A percentile compares a stretch with the other conserved stretches of the same genome.
phyloP scores from a whole-genome alignment of 2,797 vertebrate species.

The Cuniculus paca region DNA sequence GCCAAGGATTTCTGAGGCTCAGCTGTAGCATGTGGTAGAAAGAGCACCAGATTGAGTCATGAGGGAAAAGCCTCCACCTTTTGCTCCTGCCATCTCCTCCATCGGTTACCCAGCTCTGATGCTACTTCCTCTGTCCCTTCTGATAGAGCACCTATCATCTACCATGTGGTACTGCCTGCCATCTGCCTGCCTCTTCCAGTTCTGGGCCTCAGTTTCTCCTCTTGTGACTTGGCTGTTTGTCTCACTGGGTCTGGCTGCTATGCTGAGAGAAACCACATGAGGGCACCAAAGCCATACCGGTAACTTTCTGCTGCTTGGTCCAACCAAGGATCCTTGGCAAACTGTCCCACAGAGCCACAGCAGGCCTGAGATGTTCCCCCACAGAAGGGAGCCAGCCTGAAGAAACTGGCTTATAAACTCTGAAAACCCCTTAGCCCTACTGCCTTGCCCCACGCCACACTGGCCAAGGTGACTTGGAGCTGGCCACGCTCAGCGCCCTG shows the following conservation, averaged over 20 bases:
- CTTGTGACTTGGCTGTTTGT: rapidly evolving
- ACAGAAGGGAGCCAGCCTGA: neutral
- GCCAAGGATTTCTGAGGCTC: neutral
- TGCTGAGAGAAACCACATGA: neutral
- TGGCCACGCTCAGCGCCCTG: neutral
- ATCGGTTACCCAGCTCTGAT: neutral
- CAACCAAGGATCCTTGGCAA: neutral
- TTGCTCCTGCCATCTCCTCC: neutral
- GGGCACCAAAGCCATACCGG: constrained; percentile 64
- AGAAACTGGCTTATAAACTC: neutral
- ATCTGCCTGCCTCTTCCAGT: neutral
- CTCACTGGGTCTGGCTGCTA: neutral
- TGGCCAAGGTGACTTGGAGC: neutral
- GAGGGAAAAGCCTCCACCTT: neutral
- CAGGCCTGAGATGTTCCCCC: neutral
- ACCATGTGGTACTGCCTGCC: neutral
- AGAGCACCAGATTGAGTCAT: neutral
- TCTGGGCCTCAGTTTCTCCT: neutral
- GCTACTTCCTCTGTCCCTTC: neutral
- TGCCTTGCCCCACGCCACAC: neutral
- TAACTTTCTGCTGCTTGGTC: neutral
- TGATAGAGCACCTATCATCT: neutral
- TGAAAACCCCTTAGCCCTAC: neutral
- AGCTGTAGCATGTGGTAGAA: neutral
- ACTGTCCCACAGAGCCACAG: neutral